Percentiles rank a stretch among this genome's conserved stretches.
Conservation (phyloP, 2,797 vertebrate genomes). For the Cheirogaleus major region DNA sequence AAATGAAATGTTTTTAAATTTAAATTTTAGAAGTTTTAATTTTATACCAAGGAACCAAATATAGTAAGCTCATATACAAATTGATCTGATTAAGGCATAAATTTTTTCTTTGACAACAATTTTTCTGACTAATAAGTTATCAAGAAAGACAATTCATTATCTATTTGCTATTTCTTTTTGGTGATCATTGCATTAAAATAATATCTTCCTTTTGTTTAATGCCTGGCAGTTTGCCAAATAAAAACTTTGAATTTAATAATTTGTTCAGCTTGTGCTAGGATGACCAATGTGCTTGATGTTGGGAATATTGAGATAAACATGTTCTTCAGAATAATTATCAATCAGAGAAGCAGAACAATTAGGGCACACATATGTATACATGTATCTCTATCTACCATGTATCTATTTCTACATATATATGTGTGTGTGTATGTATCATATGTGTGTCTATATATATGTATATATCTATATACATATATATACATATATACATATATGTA, state of each 20-base stretch:
- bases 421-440: neutral
- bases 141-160: neutral
- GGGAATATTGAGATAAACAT: neutral
- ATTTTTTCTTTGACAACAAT: neutral
- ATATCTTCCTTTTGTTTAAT: neutral
- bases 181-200: neutral
- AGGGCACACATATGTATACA: neutral
- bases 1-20: neutral
- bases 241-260: neutral
- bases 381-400: neutral
- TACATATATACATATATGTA: no score
- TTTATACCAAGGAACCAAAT: neutral
- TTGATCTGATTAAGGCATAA: neutral
- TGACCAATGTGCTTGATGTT: neutral
- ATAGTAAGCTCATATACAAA: neutral
- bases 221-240: neutral
- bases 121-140: neutral
- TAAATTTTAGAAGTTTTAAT: neutral
- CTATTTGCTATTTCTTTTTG: neutral
- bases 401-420: neutral
- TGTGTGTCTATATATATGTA: no score
- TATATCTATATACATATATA: no score
- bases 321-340: neutral
- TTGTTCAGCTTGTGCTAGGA: neutral
- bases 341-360: neutral